Conservation (phyloP, 1,140 invertebrate genomes). For the Saccostrea cuccullata region DNA sequence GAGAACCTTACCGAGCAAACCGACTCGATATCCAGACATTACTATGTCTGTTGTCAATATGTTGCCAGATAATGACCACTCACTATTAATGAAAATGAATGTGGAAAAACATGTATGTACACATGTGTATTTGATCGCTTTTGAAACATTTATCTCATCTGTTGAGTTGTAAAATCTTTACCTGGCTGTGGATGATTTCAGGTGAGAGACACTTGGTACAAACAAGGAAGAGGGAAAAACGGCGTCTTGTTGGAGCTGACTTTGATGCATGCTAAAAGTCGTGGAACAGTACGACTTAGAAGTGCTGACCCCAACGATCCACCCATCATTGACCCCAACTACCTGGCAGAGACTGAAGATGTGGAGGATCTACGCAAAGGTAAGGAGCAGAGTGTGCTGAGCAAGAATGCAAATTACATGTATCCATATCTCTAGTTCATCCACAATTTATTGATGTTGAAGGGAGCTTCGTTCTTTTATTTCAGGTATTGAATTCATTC, state of each 20-base stretch:
- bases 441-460: no score
- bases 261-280: slow-evolving; percentile 24
- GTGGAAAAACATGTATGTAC: slow-evolving; percentile 6
- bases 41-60: slow-evolving; percentile 21
- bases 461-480: neutral
- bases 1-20: slow-evolving; percentile 5
- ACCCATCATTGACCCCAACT: slow-evolving; percentile 31
- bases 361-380: slow-evolving; percentile 34
- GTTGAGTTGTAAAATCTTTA: no score
- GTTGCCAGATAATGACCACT: slow-evolving; percentile 27
- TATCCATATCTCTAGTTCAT: no score
- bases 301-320: slow-evolving; percentile 18
- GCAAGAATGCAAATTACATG: no score
- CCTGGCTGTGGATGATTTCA: neutral
- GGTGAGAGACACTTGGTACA: slow-evolving; percentile 1
- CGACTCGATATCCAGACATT: slow-evolving; percentile 26
- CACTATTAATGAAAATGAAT: slow-evolving; percentile 26
- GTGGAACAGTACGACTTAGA: slow-evolving; percentile 26
- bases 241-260: neutral
- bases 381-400: neutral
- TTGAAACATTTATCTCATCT: no score
- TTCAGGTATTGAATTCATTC: slow-evolving; percentile 29
- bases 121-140: neutral
- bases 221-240: neutral
- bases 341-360: neutral